phyloP scores from a whole-genome alignment of 1,140 invertebrate species.

The Drosophila nannoptera region DNA sequence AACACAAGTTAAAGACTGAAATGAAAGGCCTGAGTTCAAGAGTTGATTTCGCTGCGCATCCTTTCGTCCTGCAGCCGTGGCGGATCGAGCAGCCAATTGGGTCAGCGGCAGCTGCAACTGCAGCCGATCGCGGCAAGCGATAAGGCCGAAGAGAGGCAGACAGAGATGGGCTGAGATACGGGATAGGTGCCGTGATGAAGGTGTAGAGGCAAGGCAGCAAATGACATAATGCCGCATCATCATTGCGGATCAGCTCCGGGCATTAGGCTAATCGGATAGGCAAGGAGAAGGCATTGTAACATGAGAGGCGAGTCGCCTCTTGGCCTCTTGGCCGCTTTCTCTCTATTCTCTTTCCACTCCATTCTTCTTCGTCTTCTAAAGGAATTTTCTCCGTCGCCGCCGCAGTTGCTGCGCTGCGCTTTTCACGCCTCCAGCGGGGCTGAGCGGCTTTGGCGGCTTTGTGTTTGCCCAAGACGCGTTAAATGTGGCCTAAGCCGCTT shows the following conservation, averaged over 20 bases:
- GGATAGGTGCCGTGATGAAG: conserved; percentile 25
- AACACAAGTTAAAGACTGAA: not conserved
- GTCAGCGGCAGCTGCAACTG: conserved; percentile 56
- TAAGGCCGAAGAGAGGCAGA: conserved; percentile 21
- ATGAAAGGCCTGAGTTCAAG: not conserved
- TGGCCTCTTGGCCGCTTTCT: not conserved
- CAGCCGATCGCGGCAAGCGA: conserved; percentile 48
- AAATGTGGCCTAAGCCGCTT: conserved; percentile 67
- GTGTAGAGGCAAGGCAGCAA: conserved; percentile 68
- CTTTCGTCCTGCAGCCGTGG: not conserved
- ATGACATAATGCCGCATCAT: conserved; percentile 77
- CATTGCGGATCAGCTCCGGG: conserved; percentile 37
- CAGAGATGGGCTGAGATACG: not conserved
- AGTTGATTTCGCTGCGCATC: too few relatives aligned
- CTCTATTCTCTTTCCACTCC: not conserved
- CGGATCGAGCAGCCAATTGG: conserved; percentile 22
- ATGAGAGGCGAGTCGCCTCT: conserved; percentile 18
- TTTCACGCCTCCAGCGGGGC: conserved; percentile 63
- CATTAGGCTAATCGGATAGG: conserved; percentile 75
- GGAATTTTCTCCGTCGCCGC: conserved; percentile 59
- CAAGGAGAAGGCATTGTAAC: not conserved
- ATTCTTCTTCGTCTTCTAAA: conserved; percentile 20
- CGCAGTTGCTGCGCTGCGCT: conserved; percentile 65
- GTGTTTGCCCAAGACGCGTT: conserved; percentile 60
- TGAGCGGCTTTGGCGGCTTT: conserved; percentile 37